Percentiles rank a stretch among this genome's conserved stretches.
Conservation (phyloP, 2,888 invertebrate genomes). For the Xestoiulus laeticollis region DNA sequence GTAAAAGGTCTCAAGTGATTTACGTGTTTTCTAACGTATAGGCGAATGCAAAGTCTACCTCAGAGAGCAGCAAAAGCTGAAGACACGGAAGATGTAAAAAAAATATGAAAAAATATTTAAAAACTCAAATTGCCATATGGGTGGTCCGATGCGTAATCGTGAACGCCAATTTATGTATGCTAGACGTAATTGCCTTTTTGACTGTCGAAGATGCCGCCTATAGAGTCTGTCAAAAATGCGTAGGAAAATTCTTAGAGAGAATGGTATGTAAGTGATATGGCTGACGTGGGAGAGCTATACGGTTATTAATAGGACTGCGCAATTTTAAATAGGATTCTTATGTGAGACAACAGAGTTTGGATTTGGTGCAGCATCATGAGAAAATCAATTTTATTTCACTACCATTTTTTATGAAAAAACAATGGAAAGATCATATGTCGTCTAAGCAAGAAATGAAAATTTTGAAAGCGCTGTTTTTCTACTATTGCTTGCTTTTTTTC, state of each 20-base stretch:
- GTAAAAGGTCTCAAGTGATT: not conserved
- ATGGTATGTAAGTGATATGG: not conserved
- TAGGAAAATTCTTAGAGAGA: not conserved
- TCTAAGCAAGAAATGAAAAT: not conserved
- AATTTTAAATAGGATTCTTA: not conserved
- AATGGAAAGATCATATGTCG: not conserved
- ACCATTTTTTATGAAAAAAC: not conserved
- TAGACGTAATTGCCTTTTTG: not conserved
- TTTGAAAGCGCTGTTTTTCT: not conserved
- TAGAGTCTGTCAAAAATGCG: constrained; percentile 2
- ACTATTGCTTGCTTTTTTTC: not conserved
- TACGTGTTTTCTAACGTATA: not conserved
- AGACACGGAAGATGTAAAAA: not conserved
- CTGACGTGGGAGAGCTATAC: constrained; percentile 17
- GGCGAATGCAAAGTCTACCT: not conserved
- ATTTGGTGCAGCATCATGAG: not conserved
- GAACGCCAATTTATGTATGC: not conserved
- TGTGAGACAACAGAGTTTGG: not conserved
- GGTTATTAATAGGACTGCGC: not conserved
- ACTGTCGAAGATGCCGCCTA: not conserved
- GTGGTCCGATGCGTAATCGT: not conserved
- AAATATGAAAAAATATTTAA: not conserved
- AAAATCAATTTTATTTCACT: not conserved
- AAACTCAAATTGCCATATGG: not conserved
- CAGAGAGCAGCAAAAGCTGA: not conserved